phyloP scores from a whole-genome alignment of 2,888 invertebrate species.

The Temnothorax unifasciatus region DNA sequence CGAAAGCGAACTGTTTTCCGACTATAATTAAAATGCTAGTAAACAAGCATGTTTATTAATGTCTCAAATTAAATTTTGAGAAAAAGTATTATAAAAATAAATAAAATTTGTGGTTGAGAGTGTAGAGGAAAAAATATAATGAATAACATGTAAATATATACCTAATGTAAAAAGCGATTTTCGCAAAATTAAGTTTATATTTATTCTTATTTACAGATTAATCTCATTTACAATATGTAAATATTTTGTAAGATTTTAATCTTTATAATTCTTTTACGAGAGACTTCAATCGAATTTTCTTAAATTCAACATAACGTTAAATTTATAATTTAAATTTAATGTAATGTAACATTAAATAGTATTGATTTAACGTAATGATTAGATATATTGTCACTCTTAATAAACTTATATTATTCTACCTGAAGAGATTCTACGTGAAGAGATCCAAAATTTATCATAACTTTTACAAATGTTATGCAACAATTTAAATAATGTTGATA shows the following conservation, averaged over 20 bases:
- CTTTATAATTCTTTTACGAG: not conserved
- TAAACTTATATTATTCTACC: not conserved
- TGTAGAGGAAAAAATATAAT: not conserved
- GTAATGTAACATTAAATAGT: not conserved
- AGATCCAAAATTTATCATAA: not conserved
- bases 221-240: not conserved
- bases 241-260: not conserved
- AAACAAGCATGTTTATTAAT: conserved; percentile 24
- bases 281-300: not conserved
- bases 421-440: too few relatives aligned
- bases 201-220: not conserved
- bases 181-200: not conserved
- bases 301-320: not conserved
- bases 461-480: not conserved
- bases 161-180: not conserved
- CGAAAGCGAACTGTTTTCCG: not conserved
- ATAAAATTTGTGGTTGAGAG: not conserved
- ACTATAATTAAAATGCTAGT: conserved; percentile 20
- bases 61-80: not conserved
- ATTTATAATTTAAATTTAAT: not conserved
- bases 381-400: not conserved
- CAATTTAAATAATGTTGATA: not conserved
- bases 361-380: conserved; percentile 21
- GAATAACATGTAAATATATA: not conserved
- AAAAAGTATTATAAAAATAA: not conserved